Conservation (phyloP, 2,888 invertebrate genomes). For the Elegia similella region DNA sequence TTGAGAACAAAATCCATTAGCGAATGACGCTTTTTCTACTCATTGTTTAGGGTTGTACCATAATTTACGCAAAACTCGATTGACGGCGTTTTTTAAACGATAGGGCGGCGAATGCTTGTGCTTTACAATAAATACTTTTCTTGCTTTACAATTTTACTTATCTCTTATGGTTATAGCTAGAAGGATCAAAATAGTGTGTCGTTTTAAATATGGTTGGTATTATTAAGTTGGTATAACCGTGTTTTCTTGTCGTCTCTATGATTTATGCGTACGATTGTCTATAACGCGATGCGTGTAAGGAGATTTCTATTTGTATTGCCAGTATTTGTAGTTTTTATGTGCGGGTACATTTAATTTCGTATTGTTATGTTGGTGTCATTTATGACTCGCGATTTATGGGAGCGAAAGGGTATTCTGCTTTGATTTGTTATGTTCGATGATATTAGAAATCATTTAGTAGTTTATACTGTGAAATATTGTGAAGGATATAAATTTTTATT, state of each 20-base stretch:
- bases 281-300: constrained; percentile 74
- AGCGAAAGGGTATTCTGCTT: constrained; percentile 47
- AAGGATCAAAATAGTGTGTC: constrained; percentile 33
- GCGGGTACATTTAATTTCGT: constrained; percentile 73
- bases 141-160: neutral
- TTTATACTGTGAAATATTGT: neutral
- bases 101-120: constrained; percentile 67
- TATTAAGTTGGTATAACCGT: constrained; percentile 42
- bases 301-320: constrained; percentile 71
- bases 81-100: constrained; percentile 70
- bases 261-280: constrained; percentile 77
- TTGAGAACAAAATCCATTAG: constrained; percentile 80
- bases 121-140: constrained; percentile 27
- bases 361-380: constrained; percentile 66
- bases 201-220: constrained; percentile 19
- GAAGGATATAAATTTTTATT: constrained; percentile 21
- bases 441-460: constrained; percentile 1
- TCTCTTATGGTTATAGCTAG: constrained; percentile 26
- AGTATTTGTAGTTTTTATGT: constrained; percentile 62
- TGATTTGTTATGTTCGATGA: constrained; percentile 29
- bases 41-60: constrained; percentile 75
- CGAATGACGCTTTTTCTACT: constrained; percentile 67
- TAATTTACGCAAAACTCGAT: constrained; percentile 77
- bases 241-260: constrained; percentile 77
- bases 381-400: constrained; percentile 63